Percentiles rank a stretch among this genome's conserved stretches.
Conservation (phyloP, 2,888 invertebrate genomes). For the Amphimallon solstitiale region DNA sequence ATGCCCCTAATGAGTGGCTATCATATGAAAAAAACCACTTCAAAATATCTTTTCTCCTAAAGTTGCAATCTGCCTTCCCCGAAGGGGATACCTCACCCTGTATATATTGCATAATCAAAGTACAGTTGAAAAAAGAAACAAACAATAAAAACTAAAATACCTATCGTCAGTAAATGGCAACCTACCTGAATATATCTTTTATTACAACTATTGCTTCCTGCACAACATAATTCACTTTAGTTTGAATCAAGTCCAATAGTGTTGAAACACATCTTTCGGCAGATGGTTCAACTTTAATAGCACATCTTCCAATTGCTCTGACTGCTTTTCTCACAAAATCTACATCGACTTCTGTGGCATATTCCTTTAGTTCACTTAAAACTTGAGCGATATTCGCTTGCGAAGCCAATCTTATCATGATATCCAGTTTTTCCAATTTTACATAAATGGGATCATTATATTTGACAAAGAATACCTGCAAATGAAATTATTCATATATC, state of each 20-base stretch:
- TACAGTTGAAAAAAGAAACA: too few relatives aligned
- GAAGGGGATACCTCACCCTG: too few relatives aligned
- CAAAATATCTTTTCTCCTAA: too few relatives aligned
- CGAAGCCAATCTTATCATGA: conserved; percentile 98
- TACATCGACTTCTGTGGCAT: conserved; percentile 99
- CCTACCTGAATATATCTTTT: conserved; percentile 89
- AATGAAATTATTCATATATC: conserved; percentile 5
- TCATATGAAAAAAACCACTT: too few relatives aligned
- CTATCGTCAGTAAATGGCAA: too few relatives aligned
- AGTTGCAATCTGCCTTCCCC: too few relatives aligned
- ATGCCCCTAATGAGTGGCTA: too few relatives aligned
- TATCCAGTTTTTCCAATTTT: conserved; percentile 97
- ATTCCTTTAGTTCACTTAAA: conserved; percentile 96
- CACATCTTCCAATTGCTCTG: conserved; percentile 97
- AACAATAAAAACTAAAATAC: too few relatives aligned
- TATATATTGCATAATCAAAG: too few relatives aligned
- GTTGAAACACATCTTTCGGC: conserved; percentile 99
- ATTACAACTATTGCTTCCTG: conserved; percentile 99
- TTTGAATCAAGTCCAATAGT: conserved; percentile 96
- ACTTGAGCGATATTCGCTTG: conserved; percentile 99
- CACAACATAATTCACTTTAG: conserved; percentile 99
- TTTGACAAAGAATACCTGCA: conserved; percentile 93
- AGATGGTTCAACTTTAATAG: conserved; percentile 97
- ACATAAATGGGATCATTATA: conserved; percentile 99
- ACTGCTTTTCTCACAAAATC: conserved; percentile 99